Percentiles rank a stretch among this genome's conserved stretches.
These are phyloP conservation scores for Rhynchomys soricoides DNA, from an alignment of 2,113 vertebrate genomes.

Conservation along the genomic window DNA sequence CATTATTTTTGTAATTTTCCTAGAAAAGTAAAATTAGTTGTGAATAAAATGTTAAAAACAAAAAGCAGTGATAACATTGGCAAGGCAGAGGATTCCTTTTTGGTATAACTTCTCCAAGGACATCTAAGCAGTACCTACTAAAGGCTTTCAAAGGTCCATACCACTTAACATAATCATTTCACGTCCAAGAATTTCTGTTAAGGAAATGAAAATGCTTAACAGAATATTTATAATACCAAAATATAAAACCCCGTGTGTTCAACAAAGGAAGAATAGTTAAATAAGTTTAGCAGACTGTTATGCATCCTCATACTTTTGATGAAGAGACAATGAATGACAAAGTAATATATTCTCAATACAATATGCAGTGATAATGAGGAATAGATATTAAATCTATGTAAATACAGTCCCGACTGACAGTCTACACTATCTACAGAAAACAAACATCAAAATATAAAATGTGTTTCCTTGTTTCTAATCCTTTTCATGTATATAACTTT, in stretches of 20 bases:
- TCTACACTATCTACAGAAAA: not conserved
- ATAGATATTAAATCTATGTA: not conserved
- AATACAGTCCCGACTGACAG: conserved; percentile 5
- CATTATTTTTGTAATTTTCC: conserved; percentile 45
- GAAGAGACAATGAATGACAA: not conserved
- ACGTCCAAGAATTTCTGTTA: conserved; percentile 28
- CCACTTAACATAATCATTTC: conserved; percentile 32
- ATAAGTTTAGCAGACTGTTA: conserved; percentile 13
- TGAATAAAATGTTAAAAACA: conserved; percentile 28
- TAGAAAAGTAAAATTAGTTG: conserved; percentile 44
- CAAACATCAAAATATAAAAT: not conserved
- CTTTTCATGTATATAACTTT: not conserved
- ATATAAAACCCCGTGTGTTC: not conserved
- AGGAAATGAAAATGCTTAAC: conserved; percentile 47
- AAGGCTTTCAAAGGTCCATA: not conserved
- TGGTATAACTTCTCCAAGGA: conserved; percentile 7
- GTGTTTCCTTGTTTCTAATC: not conserved
- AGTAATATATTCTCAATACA: not conserved
- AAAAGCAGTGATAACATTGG: not conserved
- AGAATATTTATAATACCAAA: conserved; percentile 42
- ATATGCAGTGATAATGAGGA: conserved; percentile 22
- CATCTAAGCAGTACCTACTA: not conserved
- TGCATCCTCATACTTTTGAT: conserved; percentile 19
- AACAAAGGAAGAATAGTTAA: not conserved
- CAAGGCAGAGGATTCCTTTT: conserved; percentile 35